Percentiles rank a stretch among this genome's conserved stretches.
Conservation (phyloP, 1,140 invertebrate genomes). For the Aphaenogaster rudis region DNA sequence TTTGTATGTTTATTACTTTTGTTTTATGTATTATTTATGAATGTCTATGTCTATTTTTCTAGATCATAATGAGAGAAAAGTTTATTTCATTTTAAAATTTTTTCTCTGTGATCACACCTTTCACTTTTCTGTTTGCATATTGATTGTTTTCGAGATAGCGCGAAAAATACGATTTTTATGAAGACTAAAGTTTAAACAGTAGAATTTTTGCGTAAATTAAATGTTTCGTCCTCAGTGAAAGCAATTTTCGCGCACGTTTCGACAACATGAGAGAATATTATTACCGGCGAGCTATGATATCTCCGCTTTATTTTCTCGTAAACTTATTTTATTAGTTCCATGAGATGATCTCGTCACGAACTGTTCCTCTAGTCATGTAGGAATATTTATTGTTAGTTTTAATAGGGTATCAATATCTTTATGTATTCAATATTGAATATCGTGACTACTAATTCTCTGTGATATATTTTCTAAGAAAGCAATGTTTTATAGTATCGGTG, state of each 20-base stretch:
- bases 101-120: neutral
- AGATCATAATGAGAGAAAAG: neutral
- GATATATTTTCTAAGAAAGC: neutral
- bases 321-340: constrained; percentile 42
- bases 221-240: constrained; percentile 17
- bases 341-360: constrained; percentile 10
- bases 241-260: neutral
- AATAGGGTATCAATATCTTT: constrained; percentile 17
- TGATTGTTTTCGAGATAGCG: neutral
- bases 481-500: neutral
- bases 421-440: constrained; percentile 12
- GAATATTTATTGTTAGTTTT: constrained; percentile 32
- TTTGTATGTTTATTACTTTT: neutral
- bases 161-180: neutral
- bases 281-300: neutral
- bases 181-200: neutral
- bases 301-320: constrained; percentile 17
- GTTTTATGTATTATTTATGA: neutral
- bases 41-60: neutral
- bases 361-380: neutral
- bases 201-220: constrained; percentile 24
- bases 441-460: neutral
- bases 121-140: neutral
- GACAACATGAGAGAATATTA: neutral
- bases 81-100: neutral